phyloP scores from a whole-genome alignment of 2,888 invertebrate genomes.

The Orthosia incerta region DNA sequence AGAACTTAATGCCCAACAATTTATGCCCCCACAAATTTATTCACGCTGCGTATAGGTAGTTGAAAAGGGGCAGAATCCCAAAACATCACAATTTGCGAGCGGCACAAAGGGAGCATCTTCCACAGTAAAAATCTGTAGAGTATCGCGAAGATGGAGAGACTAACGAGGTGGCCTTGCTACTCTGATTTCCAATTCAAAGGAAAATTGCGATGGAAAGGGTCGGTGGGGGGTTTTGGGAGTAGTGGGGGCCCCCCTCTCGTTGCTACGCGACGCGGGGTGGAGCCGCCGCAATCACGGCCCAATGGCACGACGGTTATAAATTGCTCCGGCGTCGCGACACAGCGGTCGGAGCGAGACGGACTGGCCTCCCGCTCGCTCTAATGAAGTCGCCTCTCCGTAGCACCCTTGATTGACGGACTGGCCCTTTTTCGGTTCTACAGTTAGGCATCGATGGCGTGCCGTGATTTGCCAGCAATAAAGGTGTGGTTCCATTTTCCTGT shows the following conservation, averaged over 20 bases:
- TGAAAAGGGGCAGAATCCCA: slow-evolving; percentile 68
- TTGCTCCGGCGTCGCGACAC: slow-evolving; percentile 89
- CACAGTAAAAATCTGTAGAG: slow-evolving; percentile 88
- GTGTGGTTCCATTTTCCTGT: slow-evolving; percentile 69
- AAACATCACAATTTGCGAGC: slow-evolving; percentile 81
- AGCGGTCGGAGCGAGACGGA: slow-evolving; percentile 81
- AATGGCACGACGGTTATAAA: slow-evolving; percentile 92
- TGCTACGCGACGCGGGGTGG: slow-evolving; percentile 93
- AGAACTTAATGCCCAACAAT: slow-evolving; percentile 64
- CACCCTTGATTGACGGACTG: slow-evolving; percentile 89
- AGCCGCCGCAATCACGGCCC: slow-evolving; percentile 91
- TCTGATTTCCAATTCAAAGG: slow-evolving; percentile 92
- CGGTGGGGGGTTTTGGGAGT: slow-evolving; percentile 67
- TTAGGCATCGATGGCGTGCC: slow-evolving; percentile 83
- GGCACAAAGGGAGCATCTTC: slow-evolving; percentile 84
- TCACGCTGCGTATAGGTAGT: slow-evolving; percentile 65
- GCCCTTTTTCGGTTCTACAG: slow-evolving; percentile 86
- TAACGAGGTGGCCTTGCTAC: slow-evolving; percentile 88
- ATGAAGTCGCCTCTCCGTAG: slow-evolving; percentile 88
- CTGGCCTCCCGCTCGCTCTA: slow-evolving; percentile 81
- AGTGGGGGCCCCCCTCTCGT: slow-evolving; percentile 86
- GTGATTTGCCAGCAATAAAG: slow-evolving; percentile 84
- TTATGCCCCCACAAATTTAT: slow-evolving; percentile 65
- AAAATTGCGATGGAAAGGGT: slow-evolving; percentile 89
- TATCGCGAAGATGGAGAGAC: slow-evolving; percentile 87